Base-by-base conservation (phyloP, 2,797 vertebrate species). In the Nannoperca australis region DNA sequence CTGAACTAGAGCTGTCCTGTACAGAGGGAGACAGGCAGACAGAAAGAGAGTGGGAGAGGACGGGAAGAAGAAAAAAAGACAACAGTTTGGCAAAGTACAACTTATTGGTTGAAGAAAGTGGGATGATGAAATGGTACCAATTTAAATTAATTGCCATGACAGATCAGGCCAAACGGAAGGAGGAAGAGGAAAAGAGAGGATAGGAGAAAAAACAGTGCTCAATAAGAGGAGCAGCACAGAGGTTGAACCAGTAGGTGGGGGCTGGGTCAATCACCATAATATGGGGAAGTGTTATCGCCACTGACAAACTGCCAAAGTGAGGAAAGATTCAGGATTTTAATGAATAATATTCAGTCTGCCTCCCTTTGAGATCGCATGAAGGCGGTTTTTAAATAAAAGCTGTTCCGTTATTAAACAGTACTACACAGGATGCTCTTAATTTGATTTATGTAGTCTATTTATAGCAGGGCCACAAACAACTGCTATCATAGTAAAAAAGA, bases 1-100 rank as follows among this genome's bases (percentile, higher is more conserved):
- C 95, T 0, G 97, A 97, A 83, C 97, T 96, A 8, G 96, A 96
- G 78, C 97, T 97, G 61, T 99, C 98, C 98, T 99, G 91, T 83
- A 88, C 81, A 81, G 79, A 44, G 69, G 77, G 8, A 82, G 53
- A 58, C 10, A 76, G 58, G 11, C 10, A 12, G 11, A 40, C 10
- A 3, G 38, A 12, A 3, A 63, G 34, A 30, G 2, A 60, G 18
- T 45, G 36, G 3, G 18, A 44, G n/a, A 44, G 24, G 22, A 56
- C 1, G n/a, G 38, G n/a, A 44, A n/a, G 22, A 56, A 60, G 53
- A 72, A 49, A 22, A n/a, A 24, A 50, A 13, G n/a, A 45, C 2
- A 53, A 12, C 6, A 78, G 55, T 62, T 76, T 78, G 56, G 66
- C 51, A 70, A 64, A 68, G 27, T 34, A 7, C 50, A 47, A 0